Evolutionary conservation across 2,888 invertebrate genomes (phyloP), one percentile per base, ranked within the genome.

Genomic region (Pristionchus maxplancki): DNA sequence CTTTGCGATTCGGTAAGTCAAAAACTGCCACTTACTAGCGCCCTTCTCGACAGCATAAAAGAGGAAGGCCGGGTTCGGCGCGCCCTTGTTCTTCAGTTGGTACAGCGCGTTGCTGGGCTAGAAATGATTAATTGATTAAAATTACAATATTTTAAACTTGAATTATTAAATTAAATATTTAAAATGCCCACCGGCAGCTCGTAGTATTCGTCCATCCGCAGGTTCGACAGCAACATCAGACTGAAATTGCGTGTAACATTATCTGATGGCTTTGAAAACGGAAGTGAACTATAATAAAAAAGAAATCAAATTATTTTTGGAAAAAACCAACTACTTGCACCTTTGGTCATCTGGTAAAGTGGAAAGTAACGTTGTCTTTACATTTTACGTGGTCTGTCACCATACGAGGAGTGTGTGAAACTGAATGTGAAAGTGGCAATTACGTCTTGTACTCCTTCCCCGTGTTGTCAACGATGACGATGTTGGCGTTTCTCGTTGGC

Each of bases 41-140:
- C 74, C 74, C 40, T 40, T 74, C 40, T 74, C 74, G 4, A 74
- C 74, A 13, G 74, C 74, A 20, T 58, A 58, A n/a, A 58, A 58
- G 58, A 58, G 58, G n/a, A 58, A 58, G 8, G 58, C n/a, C 9
- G 74, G 74, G 24, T 74, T 24, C 8, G 74, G 28, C 20, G 6
- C 11, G 20, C 74, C 74, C 2, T 37, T 37, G 74, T 74, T 74
- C n/a, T 24, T 24, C 24, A 74, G 74, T 24, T 37, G 24, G 24
- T 74, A 74, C 2, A 4, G 11, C 9, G 4, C n/a, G 24, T 13
- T 31, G 74, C 15, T 40, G 9, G n/a, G 9, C 37, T 74, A 11
- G 24, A 74, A 71, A 44, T 44, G 44, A 8, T 20, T 20, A 37
- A 20, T 9, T n/a, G n/a, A n/a, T n/a, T n/a, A n/a, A n/a, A n/a